Evolutionary conservation across 92 coral and sea anemone genomes (phyloP).

Genomic region (Palythoa grandiflora): DNA sequence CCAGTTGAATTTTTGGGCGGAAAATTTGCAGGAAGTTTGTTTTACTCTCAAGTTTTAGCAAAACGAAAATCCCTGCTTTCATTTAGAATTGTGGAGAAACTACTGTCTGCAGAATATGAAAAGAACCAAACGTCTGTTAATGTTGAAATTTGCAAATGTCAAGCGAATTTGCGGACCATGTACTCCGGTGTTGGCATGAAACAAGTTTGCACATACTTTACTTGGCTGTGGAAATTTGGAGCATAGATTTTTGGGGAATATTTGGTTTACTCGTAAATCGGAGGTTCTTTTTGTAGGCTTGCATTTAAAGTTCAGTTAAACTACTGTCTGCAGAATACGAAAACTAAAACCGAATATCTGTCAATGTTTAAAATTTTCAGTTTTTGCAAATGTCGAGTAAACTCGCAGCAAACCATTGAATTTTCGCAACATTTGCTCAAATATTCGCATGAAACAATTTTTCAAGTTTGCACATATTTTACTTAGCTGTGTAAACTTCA

Average conservation of each 20-base stretch:
- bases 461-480: not conserved
- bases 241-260: not conserved
- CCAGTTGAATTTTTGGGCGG: not conserved
- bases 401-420: not conserved
- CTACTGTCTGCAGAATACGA: not conserved
- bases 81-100: conserved; percentile 24
- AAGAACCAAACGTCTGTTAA: conserved; percentile 20
- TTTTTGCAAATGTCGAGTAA: not conserved
- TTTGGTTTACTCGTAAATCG: conserved; percentile 6
- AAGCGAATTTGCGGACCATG: not conserved
- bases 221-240: conserved; percentile 14
- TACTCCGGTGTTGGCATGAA: not conserved
- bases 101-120: conserved; percentile 15
- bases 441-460: too few relatives aligned
- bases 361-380: not conserved
- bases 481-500: not conserved
- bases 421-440: too few relatives aligned
- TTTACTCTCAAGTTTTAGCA: not conserved
- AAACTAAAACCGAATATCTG: not conserved
- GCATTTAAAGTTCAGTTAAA: not conserved
- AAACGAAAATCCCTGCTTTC: not conserved
- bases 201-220: conserved; percentile 14
- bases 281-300: not conserved
- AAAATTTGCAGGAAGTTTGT: not conserved
- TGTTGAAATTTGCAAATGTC: conserved; percentile 16